phyloP scores from a whole-genome alignment of 1,140 invertebrate species.

The Chionoecetes opilio region DNA sequence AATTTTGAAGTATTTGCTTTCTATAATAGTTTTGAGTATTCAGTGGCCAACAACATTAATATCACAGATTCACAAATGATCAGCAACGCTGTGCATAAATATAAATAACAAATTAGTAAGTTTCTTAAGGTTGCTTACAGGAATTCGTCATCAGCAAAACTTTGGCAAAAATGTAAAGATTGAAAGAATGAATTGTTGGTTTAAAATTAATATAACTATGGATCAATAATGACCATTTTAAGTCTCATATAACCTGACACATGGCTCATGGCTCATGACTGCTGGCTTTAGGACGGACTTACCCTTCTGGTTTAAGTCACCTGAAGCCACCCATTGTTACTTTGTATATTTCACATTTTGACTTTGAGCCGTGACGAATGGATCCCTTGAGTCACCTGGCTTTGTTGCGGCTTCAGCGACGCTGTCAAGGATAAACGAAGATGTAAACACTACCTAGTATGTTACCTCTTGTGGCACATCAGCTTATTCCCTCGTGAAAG shows the following conservation, averaged over 20 bases:
- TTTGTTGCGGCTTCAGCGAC: background rate
- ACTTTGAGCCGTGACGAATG: background rate
- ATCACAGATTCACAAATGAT: background rate
- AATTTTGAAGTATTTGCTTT: background rate
- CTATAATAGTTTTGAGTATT: background rate
- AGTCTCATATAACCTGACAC: background rate
- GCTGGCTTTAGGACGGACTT: too few species aligned
- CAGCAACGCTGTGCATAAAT: background rate
- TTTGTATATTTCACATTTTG: background rate
- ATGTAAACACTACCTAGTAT: background rate
- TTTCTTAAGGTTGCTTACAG: background rate
- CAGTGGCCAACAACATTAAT: background rate
- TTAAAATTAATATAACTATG: background rate
- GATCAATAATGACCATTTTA: background rate
- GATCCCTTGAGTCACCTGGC: background rate
- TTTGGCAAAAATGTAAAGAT: background rate
- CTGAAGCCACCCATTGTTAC: background rate
- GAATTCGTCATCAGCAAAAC: background rate
- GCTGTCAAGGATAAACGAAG: background rate
- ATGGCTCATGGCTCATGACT: background rate
- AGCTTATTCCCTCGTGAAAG: background rate
- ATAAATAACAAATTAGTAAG: background rate
- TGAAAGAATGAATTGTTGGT: too few species aligned
- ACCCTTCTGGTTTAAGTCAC: background rate
- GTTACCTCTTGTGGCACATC: background rate